phyloP scores from a whole-genome alignment of 2,888 invertebrate genomes.

The Acronicta aceris region DNA sequence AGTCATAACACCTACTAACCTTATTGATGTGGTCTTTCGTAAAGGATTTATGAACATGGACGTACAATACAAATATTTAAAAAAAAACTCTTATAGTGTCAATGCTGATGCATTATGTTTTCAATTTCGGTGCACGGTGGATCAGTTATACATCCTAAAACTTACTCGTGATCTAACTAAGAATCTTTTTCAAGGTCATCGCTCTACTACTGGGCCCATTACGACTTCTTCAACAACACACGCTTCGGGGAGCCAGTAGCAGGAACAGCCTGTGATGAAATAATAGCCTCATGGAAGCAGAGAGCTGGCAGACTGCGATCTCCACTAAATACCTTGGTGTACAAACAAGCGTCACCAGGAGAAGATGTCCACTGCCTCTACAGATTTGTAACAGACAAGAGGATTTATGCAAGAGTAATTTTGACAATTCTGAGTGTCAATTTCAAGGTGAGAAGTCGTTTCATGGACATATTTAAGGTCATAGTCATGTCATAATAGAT shows the following conservation, averaged over 20 bases:
- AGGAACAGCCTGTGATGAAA: constrained; percentile 95
- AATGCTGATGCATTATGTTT: too few species aligned
- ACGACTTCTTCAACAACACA: constrained; percentile 97
- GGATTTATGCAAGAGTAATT: constrained; percentile 94
- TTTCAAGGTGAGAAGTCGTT: constrained; percentile 90
- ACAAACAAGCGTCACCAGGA: constrained; percentile 93
- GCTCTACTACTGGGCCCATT: constrained; percentile 97
- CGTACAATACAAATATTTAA: too few species aligned
- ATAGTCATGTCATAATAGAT: too few species aligned
- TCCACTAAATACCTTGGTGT: constrained; percentile 95
- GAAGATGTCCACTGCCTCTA: constrained; percentile 95
- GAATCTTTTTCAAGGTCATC: constrained; percentile 90
- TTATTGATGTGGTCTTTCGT: too few species aligned
- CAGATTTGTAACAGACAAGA: constrained; percentile 94
- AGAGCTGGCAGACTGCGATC: constrained; percentile 93
- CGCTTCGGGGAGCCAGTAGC: constrained; percentile 95
- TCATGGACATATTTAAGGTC: too few species aligned
- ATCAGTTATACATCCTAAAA: too few species aligned
- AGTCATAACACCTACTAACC: too few species aligned
- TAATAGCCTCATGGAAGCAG: constrained; percentile 95
- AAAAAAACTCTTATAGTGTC: too few species aligned
- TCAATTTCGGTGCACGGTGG: too few species aligned
- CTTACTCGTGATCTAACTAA: constrained; percentile 11
- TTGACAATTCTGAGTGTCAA: constrained; percentile 93
- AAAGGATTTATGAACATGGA: too few species aligned